phyloP scores from a whole-genome alignment of 1,140 invertebrate species.

The Colletes gigas region DNA sequence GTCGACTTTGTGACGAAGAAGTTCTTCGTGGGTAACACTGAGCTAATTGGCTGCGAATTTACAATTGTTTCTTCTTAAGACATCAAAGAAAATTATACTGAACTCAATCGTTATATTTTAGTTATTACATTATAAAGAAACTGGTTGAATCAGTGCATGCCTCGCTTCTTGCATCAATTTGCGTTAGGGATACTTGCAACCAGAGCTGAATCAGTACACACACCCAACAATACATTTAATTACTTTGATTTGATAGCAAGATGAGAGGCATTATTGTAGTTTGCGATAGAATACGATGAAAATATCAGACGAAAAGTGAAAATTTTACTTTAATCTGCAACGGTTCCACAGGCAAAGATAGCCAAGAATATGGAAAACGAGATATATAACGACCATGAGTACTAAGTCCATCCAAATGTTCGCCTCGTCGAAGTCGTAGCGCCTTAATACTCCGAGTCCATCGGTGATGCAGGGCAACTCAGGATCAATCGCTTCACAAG shows the following conservation, averaged over 20 bases:
- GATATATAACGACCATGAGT: conserved; percentile 85
- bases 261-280: not conserved
- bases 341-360: conserved; percentile 85
- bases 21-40: too few species aligned
- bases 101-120: too few species aligned
- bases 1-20: too few species aligned
- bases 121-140: too few species aligned
- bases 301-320: not conserved
- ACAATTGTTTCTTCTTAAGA: too few species aligned
- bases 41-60: too few species aligned
- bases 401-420: conserved; percentile 85
- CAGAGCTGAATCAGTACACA: too few species aligned
- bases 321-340: conserved; percentile 83
- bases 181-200: too few species aligned
- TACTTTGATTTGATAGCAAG: not conserved
- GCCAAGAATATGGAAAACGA: conserved; percentile 86
- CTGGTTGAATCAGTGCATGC: too few species aligned
- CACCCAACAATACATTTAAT: too few species aligned
- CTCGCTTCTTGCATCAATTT: too few species aligned
- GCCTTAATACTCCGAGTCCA: conserved; percentile 86
- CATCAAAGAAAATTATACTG: too few species aligned
- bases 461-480: conserved; percentile 87
- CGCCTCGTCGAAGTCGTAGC: conserved; percentile 86
- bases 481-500: conserved; percentile 82
- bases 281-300: not conserved